Percentiles rank a stretch among this genome's conserved stretches.
These are phyloP conservation scores for Pachypeltis micranthus DNA, from an alignment of 1,140 invertebrate species.

Conservation along the genomic window DNA sequence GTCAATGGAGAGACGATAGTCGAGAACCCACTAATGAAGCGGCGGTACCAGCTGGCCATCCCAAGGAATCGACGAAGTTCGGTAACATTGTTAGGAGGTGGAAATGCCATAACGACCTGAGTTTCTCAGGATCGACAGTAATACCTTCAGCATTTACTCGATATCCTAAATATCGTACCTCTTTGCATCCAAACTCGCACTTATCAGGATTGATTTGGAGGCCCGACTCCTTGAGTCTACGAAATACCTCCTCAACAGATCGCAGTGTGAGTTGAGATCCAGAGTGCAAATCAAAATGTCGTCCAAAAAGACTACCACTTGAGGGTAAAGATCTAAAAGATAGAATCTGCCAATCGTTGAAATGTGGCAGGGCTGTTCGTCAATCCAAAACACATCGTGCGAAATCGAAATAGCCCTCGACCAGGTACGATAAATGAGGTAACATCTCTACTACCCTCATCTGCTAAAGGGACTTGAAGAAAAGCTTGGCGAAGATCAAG, in stretches of 20 bases:
- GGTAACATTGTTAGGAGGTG: too few species aligned
- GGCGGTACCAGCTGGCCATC: constrained; percentile 35
- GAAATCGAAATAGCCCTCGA: constrained; percentile 29
- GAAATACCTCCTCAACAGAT: neutral
- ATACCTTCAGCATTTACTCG: too few species aligned
- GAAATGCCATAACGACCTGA: constrained; percentile 25
- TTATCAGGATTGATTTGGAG: neutral
- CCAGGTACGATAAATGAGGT: neutral
- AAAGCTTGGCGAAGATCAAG: constrained; percentile 32
- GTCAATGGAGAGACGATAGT: constrained; percentile 31
- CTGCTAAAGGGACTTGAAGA: constrained; percentile 31
- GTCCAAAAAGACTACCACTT: too few species aligned
- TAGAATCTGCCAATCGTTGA: constrained; percentile 6
- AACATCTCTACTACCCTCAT: too few species aligned
- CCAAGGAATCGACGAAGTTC: constrained; percentile 38
- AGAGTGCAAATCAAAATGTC: too few species aligned
- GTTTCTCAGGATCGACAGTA: constrained; percentile 9
- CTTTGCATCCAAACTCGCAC: neutral
- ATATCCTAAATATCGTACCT: neutral
- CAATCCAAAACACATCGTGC: too few species aligned
- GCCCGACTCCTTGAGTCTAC: neutral
- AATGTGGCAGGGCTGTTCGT: too few species aligned
- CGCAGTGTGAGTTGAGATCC: neutral
- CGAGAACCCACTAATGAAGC: constrained; percentile 37
- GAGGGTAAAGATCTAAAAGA: too few species aligned